Evolutionary conservation across 2,888 invertebrate species (phyloP), one percentile per base, ranked within the genome.

Genomic region (Drosophila vallismaia): DNA sequence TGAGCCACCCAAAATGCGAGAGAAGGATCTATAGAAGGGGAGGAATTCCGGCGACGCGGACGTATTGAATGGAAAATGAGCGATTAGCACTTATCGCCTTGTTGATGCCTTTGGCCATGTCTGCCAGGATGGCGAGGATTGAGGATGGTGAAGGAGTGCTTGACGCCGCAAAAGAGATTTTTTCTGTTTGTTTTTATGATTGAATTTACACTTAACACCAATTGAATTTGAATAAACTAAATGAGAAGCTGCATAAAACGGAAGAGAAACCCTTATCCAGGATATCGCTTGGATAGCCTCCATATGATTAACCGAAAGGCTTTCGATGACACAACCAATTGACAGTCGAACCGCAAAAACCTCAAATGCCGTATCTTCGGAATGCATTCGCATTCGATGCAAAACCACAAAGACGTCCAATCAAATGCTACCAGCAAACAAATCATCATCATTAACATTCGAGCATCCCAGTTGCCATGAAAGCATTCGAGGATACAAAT

Each of bases 51-150:
- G 28, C 9, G 29, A 10, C 48, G 51, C 36, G 53, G 63, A 64
- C 77, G 76, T 79, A 79, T 77, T 77, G 77, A 77, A 77, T 79
- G 73, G 70, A 76, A 70, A 79, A 77, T 77, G 79, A 77, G 79
- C 73, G 79, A 79, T 77, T 77, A 77, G 70, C 77, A 70, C 76
- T 71, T 75, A 64, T 62, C 67, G 71, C 64, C 70, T 53, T 48
- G 71, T 52, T 66, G 57, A 57, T 52, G 63, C 62, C 44, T 58
- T 54, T 64, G 55, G 49, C 54, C 46, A 57, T 68, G 68, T 70
- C 63, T 53, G 63, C 50, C 56, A 54, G 74, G 14, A 44, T 36
- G 55, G 31, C 51, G 66, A 63, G 33, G 51, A 63, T 29, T 44
- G 29, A 67, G 67, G 45, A 45, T 42, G n/a, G 9, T 26, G 36